Percentiles rank a stretch among this genome's conserved stretches.
Evolutionary conservation across 2,797 vertebrate genomes (phyloP).

Genomic region (Ctenopoma multispine): DNA sequence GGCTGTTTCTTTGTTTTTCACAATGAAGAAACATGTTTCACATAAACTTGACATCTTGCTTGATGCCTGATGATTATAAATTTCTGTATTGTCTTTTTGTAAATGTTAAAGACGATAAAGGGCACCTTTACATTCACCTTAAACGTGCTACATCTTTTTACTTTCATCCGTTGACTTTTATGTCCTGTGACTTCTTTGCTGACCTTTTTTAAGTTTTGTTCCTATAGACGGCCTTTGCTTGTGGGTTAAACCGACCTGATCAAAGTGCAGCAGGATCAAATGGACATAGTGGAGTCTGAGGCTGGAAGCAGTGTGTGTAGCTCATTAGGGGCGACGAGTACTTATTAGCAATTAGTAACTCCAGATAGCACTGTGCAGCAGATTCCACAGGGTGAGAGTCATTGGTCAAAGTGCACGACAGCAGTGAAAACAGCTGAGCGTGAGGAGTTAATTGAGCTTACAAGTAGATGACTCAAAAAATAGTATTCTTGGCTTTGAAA

Average conservation of each 20-base stretch:
- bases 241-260: background rate
- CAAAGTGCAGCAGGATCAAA: background rate
- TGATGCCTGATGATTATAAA: too few species aligned
- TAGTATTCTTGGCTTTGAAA: background rate
- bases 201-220: background rate
- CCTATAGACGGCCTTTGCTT: background rate
- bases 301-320: constrained; percentile 1
- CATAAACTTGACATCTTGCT: too few species aligned
- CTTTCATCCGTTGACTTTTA: too few species aligned
- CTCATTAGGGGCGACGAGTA: constrained; percentile 23
- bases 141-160: too few species aligned
- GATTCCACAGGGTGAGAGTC: constrained; percentile 7
- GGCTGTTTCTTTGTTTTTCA: too few species aligned
- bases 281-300: background rate
- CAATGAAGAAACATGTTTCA: too few species aligned
- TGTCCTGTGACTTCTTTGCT: too few species aligned
- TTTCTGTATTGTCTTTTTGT: too few species aligned
- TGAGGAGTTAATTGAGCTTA: constrained; percentile 9
- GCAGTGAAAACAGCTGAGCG: background rate
- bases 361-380: background rate
- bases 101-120: too few species aligned
- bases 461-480: background rate
- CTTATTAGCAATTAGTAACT: constrained; percentile 38
- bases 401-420: background rate
- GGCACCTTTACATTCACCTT: too few species aligned